Evolutionary conservation across 1,140 invertebrate genomes (phyloP).

Genomic region (Vanessa atalanta): DNA sequence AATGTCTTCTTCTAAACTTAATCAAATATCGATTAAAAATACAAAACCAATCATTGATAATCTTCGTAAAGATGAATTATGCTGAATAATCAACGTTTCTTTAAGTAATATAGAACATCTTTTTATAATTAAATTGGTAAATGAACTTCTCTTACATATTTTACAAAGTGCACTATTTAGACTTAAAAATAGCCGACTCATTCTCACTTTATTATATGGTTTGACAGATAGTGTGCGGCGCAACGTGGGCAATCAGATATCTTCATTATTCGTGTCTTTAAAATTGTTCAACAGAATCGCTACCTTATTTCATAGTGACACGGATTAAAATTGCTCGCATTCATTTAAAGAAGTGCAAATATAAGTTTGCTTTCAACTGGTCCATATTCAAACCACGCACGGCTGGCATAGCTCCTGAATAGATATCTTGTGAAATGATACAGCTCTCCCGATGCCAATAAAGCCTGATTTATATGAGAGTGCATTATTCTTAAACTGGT

Average conservation of each 20-base stretch:
- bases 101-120: no score
- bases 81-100: no score
- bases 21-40: no score
- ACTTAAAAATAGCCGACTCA: slow-evolving; percentile 56
- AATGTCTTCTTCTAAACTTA: no score
- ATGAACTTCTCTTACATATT: slow-evolving; percentile 13
- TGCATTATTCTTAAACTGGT: slow-evolving; percentile 39
- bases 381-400: slow-evolving; percentile 67
- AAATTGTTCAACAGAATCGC: slow-evolving; percentile 2
- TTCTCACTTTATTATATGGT: slow-evolving; percentile 64
- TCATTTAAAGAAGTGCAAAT: slow-evolving; percentile 21
- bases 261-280: not conserved
- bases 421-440: slow-evolving; percentile 75
- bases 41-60: no score
- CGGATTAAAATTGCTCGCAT: slow-evolving; percentile 6
- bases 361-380: slow-evolving; percentile 48
- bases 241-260: slow-evolving; percentile 46
- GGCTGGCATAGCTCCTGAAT: slow-evolving; percentile 71
- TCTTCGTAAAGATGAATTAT: no score
- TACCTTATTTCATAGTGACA: slow-evolving; percentile 22
- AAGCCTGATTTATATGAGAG: slow-evolving; percentile 73
- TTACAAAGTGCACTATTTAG: slow-evolving; percentile 44
- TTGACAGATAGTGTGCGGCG: slow-evolving; percentile 66
- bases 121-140: not conserved
- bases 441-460: slow-evolving; percentile 72